A percentile compares a stretch with the other conserved stretches of the same genome.
Conservation (phyloP, 2,113 vertebrate species). For the Pseudorasbora parva region DNA sequence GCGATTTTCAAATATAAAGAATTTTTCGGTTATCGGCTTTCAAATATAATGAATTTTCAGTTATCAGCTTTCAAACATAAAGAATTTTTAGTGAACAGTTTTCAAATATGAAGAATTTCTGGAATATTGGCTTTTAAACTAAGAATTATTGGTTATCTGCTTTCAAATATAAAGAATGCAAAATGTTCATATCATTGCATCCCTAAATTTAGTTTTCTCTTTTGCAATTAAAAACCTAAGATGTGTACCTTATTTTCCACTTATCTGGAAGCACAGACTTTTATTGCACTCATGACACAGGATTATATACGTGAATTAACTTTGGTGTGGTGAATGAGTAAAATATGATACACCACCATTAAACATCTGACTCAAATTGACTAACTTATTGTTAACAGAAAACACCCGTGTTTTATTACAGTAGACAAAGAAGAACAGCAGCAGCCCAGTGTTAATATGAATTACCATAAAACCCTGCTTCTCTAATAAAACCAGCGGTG, state of each 20-base stretch:
- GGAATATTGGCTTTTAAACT: no score
- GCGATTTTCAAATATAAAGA: no score
- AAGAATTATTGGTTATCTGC: no score
- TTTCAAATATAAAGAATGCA: no score
- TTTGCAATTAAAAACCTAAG: background rate
- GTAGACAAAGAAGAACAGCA: background rate
- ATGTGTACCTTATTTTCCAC: no score
- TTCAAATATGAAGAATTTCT: no score
- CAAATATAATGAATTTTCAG: no score
- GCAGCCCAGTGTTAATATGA: background rate
- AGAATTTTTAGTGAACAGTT: no score
- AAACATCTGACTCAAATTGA: slow-evolving; percentile 20
- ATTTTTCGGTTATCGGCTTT: no score
- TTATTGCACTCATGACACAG: background rate
- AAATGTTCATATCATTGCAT: no score
- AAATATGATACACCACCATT: background rate
- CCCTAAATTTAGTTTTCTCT: no score
- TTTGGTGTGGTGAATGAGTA: background rate
- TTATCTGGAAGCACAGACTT: background rate
- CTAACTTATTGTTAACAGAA: background rate
- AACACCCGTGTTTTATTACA: background rate
- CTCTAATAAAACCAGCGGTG: background rate
- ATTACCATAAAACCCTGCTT: background rate
- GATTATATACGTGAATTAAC: background rate
- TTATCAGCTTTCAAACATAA: no score